Conservation (phyloP, 2,113 vertebrate genomes). For the Dermatemys mawii region DNA sequence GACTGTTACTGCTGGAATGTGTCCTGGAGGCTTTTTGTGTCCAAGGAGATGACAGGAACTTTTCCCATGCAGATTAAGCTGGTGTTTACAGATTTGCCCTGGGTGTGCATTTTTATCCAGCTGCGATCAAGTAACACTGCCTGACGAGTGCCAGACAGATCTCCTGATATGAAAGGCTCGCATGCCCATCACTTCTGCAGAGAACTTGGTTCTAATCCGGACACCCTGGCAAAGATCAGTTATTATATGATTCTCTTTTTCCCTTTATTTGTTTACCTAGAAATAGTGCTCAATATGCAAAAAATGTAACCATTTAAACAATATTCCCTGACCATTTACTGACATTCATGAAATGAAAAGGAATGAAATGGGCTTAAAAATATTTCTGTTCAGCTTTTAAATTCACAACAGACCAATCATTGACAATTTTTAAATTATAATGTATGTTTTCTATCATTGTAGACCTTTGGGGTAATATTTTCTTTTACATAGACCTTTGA, state of each 20-base stretch:
- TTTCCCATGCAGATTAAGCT: slow-evolving; percentile 95
- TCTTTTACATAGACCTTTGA: background rate
- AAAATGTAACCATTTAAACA: background rate
- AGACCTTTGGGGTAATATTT: background rate
- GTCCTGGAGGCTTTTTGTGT: slow-evolving; percentile 89
- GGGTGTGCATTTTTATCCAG: slow-evolving; percentile 86
- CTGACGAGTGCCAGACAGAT: slow-evolving; percentile 87
- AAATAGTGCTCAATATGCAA: background rate
- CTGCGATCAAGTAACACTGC: slow-evolving; percentile 86
- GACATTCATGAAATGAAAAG: background rate
- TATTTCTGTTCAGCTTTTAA: slow-evolving; percentile 28
- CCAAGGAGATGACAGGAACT: slow-evolving; percentile 88
- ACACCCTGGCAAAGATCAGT: background rate
- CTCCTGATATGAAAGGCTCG: slow-evolving; percentile 75
- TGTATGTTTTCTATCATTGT: background rate
- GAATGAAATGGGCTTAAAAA: background rate
- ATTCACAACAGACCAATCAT: background rate
- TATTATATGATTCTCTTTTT: slow-evolving; percentile 3
- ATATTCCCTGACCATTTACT: background rate
- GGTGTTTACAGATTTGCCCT: slow-evolving; percentile 94
- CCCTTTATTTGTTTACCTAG: background rate
- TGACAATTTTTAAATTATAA: slow-evolving; percentile 34
- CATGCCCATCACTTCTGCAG: slow-evolving; percentile 67
- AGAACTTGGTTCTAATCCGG: slow-evolving; percentile 36
- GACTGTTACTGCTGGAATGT: slow-evolving; percentile 81